These are phyloP conservation scores for Coenonympha arcania DNA, from an alignment of 2,888 invertebrate species.

Conservation along the genomic window DNA sequence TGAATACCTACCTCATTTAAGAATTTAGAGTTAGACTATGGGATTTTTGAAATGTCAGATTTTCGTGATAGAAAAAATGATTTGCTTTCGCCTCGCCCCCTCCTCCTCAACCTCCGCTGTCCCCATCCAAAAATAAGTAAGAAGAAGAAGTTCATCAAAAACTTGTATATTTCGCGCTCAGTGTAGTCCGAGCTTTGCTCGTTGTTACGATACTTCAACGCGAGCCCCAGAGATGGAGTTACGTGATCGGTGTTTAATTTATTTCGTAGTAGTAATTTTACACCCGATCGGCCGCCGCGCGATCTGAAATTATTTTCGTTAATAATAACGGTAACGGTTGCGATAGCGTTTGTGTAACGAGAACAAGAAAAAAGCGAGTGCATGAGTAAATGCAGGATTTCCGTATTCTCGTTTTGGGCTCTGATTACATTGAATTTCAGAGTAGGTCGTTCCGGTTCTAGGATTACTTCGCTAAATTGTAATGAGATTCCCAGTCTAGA, in stretches of 20 bases:
- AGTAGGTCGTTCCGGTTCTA: neutral
- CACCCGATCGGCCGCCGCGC: conserved; percentile 44
- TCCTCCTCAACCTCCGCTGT: too few species aligned
- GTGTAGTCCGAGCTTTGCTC: conserved; percentile 13
- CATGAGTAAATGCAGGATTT: conserved; percentile 10
- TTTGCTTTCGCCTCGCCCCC: too few species aligned
- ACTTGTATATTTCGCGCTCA: neutral
- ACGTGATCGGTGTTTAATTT: conserved; percentile 43
- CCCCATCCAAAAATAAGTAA: too few species aligned
- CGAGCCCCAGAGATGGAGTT: conserved; percentile 32
- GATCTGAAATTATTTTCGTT: conserved; percentile 32
- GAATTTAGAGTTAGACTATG: too few species aligned
- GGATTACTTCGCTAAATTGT: too few species aligned
- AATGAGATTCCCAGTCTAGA: too few species aligned
- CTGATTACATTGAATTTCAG: neutral
- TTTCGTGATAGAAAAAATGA: too few species aligned
- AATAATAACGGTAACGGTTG: conserved; percentile 29
- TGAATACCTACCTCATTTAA: too few species aligned
- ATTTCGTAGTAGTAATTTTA: conserved; percentile 55
- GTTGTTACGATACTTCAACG: conserved; percentile 23
- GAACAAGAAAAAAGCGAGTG: conserved; percentile 7
- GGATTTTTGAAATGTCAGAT: too few species aligned
- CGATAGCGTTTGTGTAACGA: conserved; percentile 25
- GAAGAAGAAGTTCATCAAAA: neutral
- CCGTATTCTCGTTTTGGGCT: neutral